A percentile compares a stretch with the other conserved stretches of the same genome.
phyloP scores from a whole-genome alignment of 2,888 invertebrate genomes.

The Plebejus argus region DNA sequence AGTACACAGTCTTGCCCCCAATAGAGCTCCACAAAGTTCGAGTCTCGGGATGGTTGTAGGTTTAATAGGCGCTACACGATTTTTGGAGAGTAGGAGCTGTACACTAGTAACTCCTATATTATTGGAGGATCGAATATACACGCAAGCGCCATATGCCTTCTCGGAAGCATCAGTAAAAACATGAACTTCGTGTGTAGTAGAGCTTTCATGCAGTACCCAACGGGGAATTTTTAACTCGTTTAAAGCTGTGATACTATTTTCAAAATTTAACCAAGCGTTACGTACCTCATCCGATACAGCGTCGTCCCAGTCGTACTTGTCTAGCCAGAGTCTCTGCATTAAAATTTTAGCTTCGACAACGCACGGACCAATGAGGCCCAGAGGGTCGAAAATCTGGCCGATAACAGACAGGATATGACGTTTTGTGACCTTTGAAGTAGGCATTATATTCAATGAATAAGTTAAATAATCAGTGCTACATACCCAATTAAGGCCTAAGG shows the following conservation, averaged over 20 bases:
- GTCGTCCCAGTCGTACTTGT: slow-evolving; percentile 38
- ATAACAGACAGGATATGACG: slow-evolving; percentile 19
- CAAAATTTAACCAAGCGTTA: background rate
- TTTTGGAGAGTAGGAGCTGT: slow-evolving; percentile 13
- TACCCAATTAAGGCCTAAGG: background rate
- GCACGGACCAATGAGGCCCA: slow-evolving; percentile 37
- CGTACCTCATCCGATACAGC: slow-evolving; percentile 27
- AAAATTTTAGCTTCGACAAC: slow-evolving; percentile 39
- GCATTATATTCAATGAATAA: no score
- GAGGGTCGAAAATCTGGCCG: slow-evolving; percentile 29
- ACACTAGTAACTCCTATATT: background rate
- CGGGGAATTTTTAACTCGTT: slow-evolving; percentile 31
- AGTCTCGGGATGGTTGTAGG: slow-evolving; percentile 37
- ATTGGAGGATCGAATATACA: slow-evolving; percentile 17
- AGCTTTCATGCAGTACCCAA: no score
- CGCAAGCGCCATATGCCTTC: background rate
- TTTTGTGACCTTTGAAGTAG: background rate
- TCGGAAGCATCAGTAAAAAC: no score
- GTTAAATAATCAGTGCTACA: no score
- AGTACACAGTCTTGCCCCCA: slow-evolving; percentile 34
- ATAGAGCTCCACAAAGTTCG: slow-evolving; percentile 39
- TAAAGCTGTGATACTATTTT: slow-evolving; percentile 32
- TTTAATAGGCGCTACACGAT: slow-evolving; percentile 36
- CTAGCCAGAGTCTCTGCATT: slow-evolving; percentile 40
- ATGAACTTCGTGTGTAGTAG: no score